A percentile compares a stretch with the other conserved stretches of the same genome.
Conservation (phyloP, 2,888 invertebrate genomes). For the Aspidiotus rigidus region DNA sequence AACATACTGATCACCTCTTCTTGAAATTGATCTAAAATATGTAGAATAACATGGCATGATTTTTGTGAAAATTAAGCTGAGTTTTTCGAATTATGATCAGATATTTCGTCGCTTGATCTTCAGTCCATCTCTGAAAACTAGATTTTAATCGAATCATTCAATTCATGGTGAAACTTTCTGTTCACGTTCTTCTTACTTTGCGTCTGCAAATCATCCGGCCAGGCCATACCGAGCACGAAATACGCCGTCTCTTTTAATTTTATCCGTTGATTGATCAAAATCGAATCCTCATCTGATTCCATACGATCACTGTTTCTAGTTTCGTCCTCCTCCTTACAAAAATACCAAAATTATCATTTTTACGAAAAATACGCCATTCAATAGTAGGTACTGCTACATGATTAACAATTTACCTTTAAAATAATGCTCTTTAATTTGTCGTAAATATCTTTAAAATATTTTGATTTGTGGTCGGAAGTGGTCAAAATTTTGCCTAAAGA, state of each 20-base stretch:
- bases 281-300: constrained; percentile 18
- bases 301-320: background rate
- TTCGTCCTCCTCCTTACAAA: constrained; percentile 1
- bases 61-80: no score
- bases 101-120: no score
- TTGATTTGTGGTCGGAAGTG: constrained; percentile 7
- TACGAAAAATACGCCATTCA: no score
- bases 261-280: constrained; percentile 19
- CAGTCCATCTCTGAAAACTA: no score
- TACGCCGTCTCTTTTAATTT: constrained; percentile 27
- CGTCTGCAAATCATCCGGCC: constrained; percentile 20
- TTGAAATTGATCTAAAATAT: constrained; percentile 13
- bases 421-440: constrained; percentile 23
- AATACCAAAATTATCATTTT: background rate
- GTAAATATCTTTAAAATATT: constrained; percentile 24
- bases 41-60: background rate
- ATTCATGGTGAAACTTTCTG: background rate
- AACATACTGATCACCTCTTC: constrained; percentile 23
- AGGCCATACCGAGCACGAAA: constrained; percentile 20
- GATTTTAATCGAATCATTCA: no score
- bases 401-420: background rate
- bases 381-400: no score
- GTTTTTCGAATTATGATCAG: no score
- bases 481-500: constrained; percentile 27
- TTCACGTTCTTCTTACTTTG: constrained; percentile 7